phyloP scores from a whole-genome alignment of 1,140 invertebrate species.

The Aphis craccivora region DNA sequence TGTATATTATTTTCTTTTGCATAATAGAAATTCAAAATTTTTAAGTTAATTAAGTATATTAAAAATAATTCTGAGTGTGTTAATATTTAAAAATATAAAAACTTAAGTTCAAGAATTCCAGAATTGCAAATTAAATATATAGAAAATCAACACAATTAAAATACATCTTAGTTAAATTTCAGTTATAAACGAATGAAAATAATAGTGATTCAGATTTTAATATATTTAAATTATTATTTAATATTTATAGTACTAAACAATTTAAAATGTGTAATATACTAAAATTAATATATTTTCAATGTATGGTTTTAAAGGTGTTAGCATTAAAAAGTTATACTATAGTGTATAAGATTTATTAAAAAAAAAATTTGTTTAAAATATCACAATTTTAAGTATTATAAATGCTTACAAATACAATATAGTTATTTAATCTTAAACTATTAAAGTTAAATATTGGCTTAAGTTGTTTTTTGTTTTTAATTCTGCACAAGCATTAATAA shows the following conservation, averaged over 20 bases:
- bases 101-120: background rate
- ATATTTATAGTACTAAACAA: background rate
- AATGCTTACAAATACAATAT: background rate
- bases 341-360: no score
- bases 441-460: background rate
- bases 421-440: background rate
- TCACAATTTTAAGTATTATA: background rate
- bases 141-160: background rate
- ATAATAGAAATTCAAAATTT: background rate
- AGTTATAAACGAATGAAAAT: background rate
- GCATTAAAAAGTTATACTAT: no score
- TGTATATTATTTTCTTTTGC: background rate
- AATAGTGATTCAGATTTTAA: background rate
- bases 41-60: background rate
- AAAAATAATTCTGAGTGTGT: background rate
- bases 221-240: no score
- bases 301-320: background rate
- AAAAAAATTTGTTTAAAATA: background rate
- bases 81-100: background rate
- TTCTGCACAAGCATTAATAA: constrained; percentile 29
- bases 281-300: background rate
- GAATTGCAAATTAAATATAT: background rate
- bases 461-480: background rate
- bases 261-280: background rate
- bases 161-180: background rate